These are phyloP conservation scores for Mirounga angustirostris DNA, from an alignment of 2,113 vertebrate genomes.

Conservation along the genomic window DNA sequence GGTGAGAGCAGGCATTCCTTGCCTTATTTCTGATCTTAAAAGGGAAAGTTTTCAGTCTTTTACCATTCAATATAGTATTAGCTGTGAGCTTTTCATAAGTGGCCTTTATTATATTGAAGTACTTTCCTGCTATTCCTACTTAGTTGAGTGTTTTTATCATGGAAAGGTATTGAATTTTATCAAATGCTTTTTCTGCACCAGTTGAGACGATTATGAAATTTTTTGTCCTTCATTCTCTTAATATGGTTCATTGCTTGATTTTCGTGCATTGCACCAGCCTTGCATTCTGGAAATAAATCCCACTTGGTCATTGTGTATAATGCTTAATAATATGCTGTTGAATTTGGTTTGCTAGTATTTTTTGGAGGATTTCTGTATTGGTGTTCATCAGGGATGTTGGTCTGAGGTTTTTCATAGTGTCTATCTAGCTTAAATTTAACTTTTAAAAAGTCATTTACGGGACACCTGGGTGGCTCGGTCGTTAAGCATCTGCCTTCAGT, in stretches of 20 bases:
- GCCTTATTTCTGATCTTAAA: conserved; percentile 37
- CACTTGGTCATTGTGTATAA: not conserved
- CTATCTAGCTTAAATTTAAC: conserved; percentile 20
- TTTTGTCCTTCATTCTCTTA: conserved; percentile 32
- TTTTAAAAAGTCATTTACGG: conserved; percentile 5
- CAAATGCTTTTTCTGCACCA: not conserved
- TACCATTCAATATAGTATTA: not conserved
- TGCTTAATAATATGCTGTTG: not conserved
- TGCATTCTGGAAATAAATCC: conserved; percentile 39
- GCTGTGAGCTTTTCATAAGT: conserved; percentile 5
- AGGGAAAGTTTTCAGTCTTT: conserved; percentile 1
- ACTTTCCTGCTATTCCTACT: not conserved
- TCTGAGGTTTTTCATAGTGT: not conserved
- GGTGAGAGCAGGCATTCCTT: not conserved
- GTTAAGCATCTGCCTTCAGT: too few species aligned
- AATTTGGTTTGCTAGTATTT: conserved; percentile 45
- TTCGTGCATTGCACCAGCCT: conserved; percentile 19
- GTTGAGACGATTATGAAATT: not conserved
- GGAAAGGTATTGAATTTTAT: not conserved
- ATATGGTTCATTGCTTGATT: not conserved
- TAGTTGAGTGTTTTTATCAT: conserved; percentile 33
- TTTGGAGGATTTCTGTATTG: conserved; percentile 38
- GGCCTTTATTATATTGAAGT: conserved; percentile 17
- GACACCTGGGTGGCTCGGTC: too few species aligned
- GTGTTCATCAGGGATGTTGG: not conserved